Base-by-base conservation (phyloP, 2,888 invertebrate species). In the Pseudococcus longispinus region DNA sequence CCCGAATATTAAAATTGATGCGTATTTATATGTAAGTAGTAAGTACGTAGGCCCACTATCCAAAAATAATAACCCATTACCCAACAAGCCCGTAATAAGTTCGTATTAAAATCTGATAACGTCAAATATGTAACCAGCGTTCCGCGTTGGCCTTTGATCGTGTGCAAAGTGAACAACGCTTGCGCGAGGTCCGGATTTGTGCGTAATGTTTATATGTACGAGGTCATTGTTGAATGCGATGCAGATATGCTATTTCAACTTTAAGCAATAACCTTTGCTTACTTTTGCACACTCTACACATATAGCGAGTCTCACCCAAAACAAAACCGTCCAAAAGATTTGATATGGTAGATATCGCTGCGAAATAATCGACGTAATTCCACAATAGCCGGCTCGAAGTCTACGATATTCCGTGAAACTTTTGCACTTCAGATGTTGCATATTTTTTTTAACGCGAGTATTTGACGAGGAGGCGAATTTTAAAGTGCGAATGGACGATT, bases 151-250 rank as follows among this genome's bases (percentile, higher is more conserved):
- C 65, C 23, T 65, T 65, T 65, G 65, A 51, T 51, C 51, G 51
- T n/a, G 2, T n/a, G 13, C 20, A 60, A 65, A 26, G 26, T 26
- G 23, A 26, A 65, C 26, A 65, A 26, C 65, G 65, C 65, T 65
- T 65, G 65, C 65, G 65, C 65, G 23, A 20, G 8, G 26, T 65
- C 2, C 65, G 20, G 65, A 65, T 65, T 65, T 65, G 65, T 65
- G 65, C 65, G 65, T 65, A 65, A 26, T 65, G 65, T 65, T 65
- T 65, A 65, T 26, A 65, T 65, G 65, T 26, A 65, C 65, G 65
- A 26, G 65, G 65, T 65, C 65, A 65, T 65, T 65, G 65, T 65
- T 65, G 65, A 65, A 65, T 26, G 26, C 65, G 65, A 65, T 65
- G 65, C 65, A 65, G 65, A 65, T 65, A 26, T 65, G 65, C 65